These are phyloP conservation scores for Drosophila paranaensis DNA, from an alignment of 2,888 invertebrate species.

Conservation along the genomic window DNA sequence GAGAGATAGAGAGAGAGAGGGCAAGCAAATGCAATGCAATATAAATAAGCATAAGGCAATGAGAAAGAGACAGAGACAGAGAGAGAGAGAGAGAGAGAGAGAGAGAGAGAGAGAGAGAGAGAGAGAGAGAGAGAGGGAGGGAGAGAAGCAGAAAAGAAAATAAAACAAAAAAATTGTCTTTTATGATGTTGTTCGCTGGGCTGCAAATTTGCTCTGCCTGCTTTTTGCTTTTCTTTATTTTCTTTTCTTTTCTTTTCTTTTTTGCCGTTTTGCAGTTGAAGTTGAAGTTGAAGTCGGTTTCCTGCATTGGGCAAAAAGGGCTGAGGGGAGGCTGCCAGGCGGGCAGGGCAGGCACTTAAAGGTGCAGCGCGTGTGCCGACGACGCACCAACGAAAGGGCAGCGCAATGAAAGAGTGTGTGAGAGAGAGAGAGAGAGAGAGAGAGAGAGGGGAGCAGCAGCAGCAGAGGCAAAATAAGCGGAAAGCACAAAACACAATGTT, in stretches of 20 bases:
- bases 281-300: slow-evolving; percentile 44
- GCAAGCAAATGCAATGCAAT: slow-evolving; percentile 59
- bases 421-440: background rate
- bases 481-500: slow-evolving; percentile 80
- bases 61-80: slow-evolving; percentile 2
- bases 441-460: background rate
- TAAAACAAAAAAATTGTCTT: slow-evolving; percentile 72
- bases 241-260: slow-evolving; percentile 7
- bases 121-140: background rate
- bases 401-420: slow-evolving; percentile 8
- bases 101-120: slow-evolving; percentile 9
- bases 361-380: slow-evolving; percentile 78
- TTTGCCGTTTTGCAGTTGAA: slow-evolving; percentile 40
- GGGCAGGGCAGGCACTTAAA: slow-evolving; percentile 60
- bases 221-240: background rate
- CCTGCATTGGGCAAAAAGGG: slow-evolving; percentile 57
- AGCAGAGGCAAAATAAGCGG: slow-evolving; percentile 66
- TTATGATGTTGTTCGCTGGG: slow-evolving; percentile 59
- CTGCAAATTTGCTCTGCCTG: slow-evolving; percentile 38
- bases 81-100: background rate
- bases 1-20: slow-evolving; percentile 4
- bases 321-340: background rate
- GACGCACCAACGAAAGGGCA: slow-evolving; percentile 62
- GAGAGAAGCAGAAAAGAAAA: slow-evolving; percentile 14
- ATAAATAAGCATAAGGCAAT: slow-evolving; percentile 69